Evolutionary conservation across 2,888 invertebrate genomes (phyloP).

Genomic region (Pyrocoelia pectoralis): DNA sequence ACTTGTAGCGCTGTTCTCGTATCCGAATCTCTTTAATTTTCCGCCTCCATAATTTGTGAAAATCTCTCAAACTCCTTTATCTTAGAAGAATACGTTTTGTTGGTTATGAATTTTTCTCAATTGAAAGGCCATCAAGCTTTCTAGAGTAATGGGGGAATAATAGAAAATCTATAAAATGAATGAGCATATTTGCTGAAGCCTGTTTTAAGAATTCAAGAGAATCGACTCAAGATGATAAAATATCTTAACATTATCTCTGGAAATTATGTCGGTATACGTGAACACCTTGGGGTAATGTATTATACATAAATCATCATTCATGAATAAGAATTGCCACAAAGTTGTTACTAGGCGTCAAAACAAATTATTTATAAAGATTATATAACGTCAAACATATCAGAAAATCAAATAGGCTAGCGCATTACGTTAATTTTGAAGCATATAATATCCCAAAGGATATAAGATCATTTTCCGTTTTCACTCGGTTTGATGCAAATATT

Average conservation of each 20-base stretch:
- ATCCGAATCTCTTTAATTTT: too few species aligned
- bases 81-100: too few species aligned
- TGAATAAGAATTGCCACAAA: not conserved
- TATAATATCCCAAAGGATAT: not conserved
- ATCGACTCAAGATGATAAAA: not conserved
- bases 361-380: not conserved
- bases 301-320: not conserved
- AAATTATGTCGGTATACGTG: not conserved
- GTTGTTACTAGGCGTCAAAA: not conserved
- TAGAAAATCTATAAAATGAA: too few species aligned
- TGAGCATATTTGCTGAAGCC: too few species aligned
- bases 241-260: not conserved
- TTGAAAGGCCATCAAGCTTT: too few species aligned
- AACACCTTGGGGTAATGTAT: not conserved
- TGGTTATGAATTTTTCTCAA: too few species aligned
- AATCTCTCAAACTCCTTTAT: too few species aligned
- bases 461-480: not conserved
- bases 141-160: too few species aligned
- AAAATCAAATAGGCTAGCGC: not conserved
- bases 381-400: not conserved
- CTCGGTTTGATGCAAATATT: conserved; percentile 1
- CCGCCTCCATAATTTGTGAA: too few species aligned
- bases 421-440: not conserved
- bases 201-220: not conserved
- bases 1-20: too few species aligned